phyloP scores from a whole-genome alignment of 2,888 invertebrate species.

The Eupithecia tripunctaria region DNA sequence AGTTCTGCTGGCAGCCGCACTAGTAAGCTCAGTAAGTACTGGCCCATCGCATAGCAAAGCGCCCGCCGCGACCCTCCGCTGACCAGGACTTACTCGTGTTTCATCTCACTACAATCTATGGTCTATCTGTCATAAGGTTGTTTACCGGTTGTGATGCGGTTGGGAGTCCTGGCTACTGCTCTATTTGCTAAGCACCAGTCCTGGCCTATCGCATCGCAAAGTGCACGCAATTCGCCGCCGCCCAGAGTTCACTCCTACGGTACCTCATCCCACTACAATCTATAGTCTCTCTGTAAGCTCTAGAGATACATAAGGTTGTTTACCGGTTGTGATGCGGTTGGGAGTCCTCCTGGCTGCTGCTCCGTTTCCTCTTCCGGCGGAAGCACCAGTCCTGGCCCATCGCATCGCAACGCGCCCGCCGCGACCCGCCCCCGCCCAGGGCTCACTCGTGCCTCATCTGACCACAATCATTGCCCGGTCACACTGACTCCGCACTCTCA shows the following conservation, averaged over 20 bases:
- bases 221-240: slow-evolving; percentile 81
- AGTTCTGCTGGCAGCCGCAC: background rate
- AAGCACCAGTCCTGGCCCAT: slow-evolving; percentile 92
- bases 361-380: slow-evolving; percentile 88
- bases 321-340: slow-evolving; percentile 84
- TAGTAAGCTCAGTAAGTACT: slow-evolving; percentile 85
- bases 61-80: no score
- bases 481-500: slow-evolving; percentile 28
- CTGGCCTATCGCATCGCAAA: slow-evolving; percentile 88
- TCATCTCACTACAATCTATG: no score
- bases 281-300: background rate
- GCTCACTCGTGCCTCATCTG: slow-evolving; percentile 62
- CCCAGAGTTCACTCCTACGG: slow-evolving; percentile 77
- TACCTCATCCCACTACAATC: slow-evolving; percentile 46
- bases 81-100: no score
- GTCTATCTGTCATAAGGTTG: background rate
- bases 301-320: background rate
- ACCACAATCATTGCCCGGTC: slow-evolving; percentile 31
- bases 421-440: slow-evolving; percentile 83
- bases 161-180: slow-evolving; percentile 3
- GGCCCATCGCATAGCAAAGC: no score
- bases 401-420: slow-evolving; percentile 83
- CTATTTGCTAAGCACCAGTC: slow-evolving; percentile 88
- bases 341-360: slow-evolving; percentile 86
- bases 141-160: background rate